phyloP scores from a whole-genome alignment of 2,797 vertebrate species.

The Rachycentron canadum region DNA sequence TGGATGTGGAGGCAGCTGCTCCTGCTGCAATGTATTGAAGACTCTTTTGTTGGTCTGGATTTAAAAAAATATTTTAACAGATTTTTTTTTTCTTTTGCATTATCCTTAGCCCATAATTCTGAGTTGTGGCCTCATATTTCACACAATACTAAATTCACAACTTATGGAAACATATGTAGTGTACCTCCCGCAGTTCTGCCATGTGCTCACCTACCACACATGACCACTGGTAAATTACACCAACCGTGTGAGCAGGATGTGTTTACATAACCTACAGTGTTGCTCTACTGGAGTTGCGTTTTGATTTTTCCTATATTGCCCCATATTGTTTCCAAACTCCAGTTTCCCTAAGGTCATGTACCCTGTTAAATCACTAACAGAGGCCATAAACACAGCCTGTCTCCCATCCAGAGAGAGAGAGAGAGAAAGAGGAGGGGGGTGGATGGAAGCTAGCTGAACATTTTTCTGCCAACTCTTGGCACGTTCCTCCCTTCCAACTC shows the following conservation, averaged over 20 bases:
- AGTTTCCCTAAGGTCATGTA: slow-evolving; percentile 64
- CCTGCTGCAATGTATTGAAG: background rate
- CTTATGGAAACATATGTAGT: slow-evolving; percentile 1
- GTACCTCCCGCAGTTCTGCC: slow-evolving; percentile 29
- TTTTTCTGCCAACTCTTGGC: slow-evolving; percentile 61
- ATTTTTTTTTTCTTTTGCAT: slow-evolving; percentile 1
- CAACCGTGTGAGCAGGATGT: slow-evolving; percentile 46
- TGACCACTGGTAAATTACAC: slow-evolving; percentile 49
- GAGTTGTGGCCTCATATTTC: slow-evolving; percentile 3
- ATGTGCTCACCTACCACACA: slow-evolving; percentile 33
- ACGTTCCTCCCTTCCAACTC: slow-evolving; percentile 38
- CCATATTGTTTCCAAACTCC: slow-evolving; percentile 71
- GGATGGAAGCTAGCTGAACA: slow-evolving; percentile 49
- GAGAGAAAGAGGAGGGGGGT: slow-evolving; percentile 19
- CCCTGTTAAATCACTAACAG: slow-evolving; percentile 73
- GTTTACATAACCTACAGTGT: slow-evolving; percentile 62
- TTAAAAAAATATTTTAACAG: background rate
- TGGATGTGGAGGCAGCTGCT: slow-evolving; percentile 20
- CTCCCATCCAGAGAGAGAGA: slow-evolving; percentile 30
- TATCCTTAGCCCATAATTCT: background rate
- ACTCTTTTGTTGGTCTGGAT: background rate
- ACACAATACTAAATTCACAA: slow-evolving; percentile 17
- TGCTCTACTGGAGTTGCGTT: slow-evolving; percentile 55
- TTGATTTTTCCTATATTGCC: slow-evolving; percentile 68
- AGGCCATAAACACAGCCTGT: slow-evolving; percentile 64